A percentile compares a stretch with the other conserved stretches of the same genome.
These are phyloP conservation scores for Sebastes iracundus DNA, from an alignment of 2,797 vertebrate genomes.

Conservation along the genomic window DNA sequence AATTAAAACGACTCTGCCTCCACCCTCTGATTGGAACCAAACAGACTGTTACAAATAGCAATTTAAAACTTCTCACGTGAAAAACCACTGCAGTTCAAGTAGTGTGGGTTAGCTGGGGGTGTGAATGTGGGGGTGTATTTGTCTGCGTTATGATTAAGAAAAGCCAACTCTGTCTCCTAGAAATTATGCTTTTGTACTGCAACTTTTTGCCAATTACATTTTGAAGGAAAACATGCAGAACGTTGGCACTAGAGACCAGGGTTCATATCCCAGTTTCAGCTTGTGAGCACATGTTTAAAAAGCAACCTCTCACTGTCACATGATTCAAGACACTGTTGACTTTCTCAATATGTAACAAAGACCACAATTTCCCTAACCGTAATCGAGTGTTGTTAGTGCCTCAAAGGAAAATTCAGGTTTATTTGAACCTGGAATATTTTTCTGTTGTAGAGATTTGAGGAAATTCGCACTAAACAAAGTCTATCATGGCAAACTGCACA, in stretches of 20 bases:
- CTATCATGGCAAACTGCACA: background rate
- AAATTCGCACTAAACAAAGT: background rate
- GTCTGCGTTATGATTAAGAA: background rate
- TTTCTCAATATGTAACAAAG: background rate
- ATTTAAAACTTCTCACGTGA: slow-evolving; percentile 56
- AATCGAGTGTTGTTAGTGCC: background rate
- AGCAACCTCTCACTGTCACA: background rate
- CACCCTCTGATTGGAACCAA: slow-evolving; percentile 64
- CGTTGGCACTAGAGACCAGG: background rate
- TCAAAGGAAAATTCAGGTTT: background rate
- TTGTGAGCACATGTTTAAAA: background rate
- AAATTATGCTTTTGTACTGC: background rate
- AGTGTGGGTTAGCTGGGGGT: background rate
- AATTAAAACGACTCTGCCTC: slow-evolving; percentile 67
- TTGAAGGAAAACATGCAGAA: background rate
- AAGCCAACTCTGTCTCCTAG: background rate
- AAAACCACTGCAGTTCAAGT: slow-evolving; percentile 32
- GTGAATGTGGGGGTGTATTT: background rate
- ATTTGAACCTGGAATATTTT: background rate
- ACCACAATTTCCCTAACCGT: background rate
- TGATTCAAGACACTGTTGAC: background rate
- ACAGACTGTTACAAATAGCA: slow-evolving; percentile 62
- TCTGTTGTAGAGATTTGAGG: background rate
- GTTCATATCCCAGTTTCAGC: background rate
- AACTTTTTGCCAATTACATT: background rate